These are phyloP conservation scores for Pocillopora verrucosa DNA, from an alignment of 64 coral and sea anemone genomes.

Conservation along the genomic window DNA sequence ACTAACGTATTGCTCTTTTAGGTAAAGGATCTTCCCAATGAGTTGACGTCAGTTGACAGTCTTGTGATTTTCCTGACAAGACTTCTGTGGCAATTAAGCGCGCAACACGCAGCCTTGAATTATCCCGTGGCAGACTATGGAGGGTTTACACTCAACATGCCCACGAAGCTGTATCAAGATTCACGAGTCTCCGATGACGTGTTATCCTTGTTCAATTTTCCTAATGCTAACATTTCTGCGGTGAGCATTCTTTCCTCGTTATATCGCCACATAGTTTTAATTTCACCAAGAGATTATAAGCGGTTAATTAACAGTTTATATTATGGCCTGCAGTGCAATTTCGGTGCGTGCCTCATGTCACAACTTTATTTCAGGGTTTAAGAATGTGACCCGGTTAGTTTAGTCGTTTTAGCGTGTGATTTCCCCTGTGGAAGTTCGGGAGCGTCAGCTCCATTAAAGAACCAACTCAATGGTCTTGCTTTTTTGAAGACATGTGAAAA, in stretches of 20 bases:
- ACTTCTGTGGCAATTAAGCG: conserved; percentile 51
- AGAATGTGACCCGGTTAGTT: too few species aligned
- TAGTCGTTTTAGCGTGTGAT: too few species aligned
- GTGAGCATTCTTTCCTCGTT: conserved; percentile 4
- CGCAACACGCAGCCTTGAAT: conserved; percentile 64
- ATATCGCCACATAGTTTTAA: too few species aligned
- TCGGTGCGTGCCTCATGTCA: too few species aligned
- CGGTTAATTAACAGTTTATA: too few species aligned
- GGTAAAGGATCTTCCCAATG: conserved; percentile 69
- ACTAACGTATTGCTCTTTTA: background rate
- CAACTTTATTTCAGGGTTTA: too few species aligned
- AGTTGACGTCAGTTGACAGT: conserved; percentile 42
- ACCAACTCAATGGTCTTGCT: too few species aligned
- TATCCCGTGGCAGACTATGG: conserved; percentile 72
- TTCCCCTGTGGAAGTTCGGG: too few species aligned
- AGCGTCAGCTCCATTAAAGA: too few species aligned
- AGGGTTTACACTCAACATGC: conserved; percentile 56
- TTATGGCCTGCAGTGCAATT: too few species aligned
- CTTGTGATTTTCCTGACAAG: conserved; percentile 53
- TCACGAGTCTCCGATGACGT: background rate
- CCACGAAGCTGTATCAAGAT: conserved; percentile 74
- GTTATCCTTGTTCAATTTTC: conserved; percentile 56
- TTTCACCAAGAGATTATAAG: too few species aligned
- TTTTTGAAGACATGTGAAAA: too few species aligned
- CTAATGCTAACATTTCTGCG: conserved; percentile 49